Evolutionary conservation across 2,797 vertebrate species (phyloP).

Genomic region (Hapalemur alaotrensis): DNA sequence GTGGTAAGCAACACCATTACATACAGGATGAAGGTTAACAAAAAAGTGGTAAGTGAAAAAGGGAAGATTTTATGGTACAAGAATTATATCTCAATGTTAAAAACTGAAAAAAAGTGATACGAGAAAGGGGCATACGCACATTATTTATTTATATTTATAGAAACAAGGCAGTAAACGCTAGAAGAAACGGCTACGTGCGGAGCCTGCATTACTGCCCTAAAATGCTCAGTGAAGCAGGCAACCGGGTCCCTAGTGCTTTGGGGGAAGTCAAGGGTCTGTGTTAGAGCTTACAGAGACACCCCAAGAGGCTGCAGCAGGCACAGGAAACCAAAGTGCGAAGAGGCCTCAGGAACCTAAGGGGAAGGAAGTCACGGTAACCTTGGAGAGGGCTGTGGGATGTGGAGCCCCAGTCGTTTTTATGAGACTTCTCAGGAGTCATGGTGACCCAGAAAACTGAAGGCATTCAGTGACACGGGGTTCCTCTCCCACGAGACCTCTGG

Average conservation of each 20-base stretch:
- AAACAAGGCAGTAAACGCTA: background rate
- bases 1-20: background rate
- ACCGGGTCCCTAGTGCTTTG: background rate
- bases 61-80: background rate
- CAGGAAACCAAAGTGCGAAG: background rate
- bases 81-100: conserved; percentile 19
- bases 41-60: background rate
- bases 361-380: conserved; percentile 25
- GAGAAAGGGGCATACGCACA: background rate
- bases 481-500: background rate
- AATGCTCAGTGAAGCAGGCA: background rate
- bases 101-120: background rate
- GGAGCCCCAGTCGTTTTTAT: background rate
- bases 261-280: background rate
- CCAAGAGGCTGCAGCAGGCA: background rate
- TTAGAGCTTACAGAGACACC: background rate
- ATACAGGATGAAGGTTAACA: no score
- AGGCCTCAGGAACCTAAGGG: background rate
- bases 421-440: background rate
- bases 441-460: background rate
- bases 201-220: background rate
- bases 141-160: background rate
- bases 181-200: background rate
- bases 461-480: background rate
- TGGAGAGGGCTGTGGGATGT: background rate